Conservation (phyloP, 2,888 invertebrate genomes). For the Ormyrus rosae region DNA sequence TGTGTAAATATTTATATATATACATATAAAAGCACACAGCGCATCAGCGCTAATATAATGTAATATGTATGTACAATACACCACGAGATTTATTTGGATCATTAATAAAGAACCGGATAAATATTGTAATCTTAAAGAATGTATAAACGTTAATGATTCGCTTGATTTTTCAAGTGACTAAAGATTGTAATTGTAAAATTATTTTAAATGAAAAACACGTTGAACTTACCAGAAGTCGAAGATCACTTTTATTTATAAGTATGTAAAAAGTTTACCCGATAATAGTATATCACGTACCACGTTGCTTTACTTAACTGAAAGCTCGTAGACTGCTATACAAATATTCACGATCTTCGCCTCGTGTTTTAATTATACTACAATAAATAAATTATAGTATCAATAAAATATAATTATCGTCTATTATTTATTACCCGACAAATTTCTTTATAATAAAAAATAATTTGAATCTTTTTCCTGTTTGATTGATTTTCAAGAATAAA, state of each 20-base stretch:
- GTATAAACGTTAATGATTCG: slow-evolving; percentile 43
- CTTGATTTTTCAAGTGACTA: slow-evolving; percentile 48
- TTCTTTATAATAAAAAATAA: not conserved
- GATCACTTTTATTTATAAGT: slow-evolving; percentile 53
- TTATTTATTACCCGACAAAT: not conserved
- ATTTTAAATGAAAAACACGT: slow-evolving; percentile 34
- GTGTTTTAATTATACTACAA: slow-evolving; percentile 54
- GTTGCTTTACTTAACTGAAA: slow-evolving; percentile 48
- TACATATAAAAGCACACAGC: slow-evolving; percentile 47
- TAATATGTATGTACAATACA: slow-evolving; percentile 51
- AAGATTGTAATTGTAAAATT: slow-evolving; percentile 43
- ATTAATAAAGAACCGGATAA: slow-evolving; percentile 40
- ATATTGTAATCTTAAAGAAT: slow-evolving; percentile 38
- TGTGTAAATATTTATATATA: slow-evolving; percentile 58
- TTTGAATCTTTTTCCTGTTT: too few species aligned
- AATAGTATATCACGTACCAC: slow-evolving; percentile 40
- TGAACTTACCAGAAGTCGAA: slow-evolving; percentile 46
- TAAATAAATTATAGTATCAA: slow-evolving; percentile 51
- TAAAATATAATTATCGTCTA: slow-evolving; percentile 13
- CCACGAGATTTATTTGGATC: slow-evolving; percentile 50
- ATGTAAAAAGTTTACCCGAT: slow-evolving; percentile 51
- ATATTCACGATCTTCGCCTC: slow-evolving; percentile 51
- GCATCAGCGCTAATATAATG: slow-evolving; percentile 40
- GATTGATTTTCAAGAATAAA: too few species aligned
- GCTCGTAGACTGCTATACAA: slow-evolving; percentile 53